phyloP scores from a whole-genome alignment of 1,140 invertebrate genomes.

The Holcopasites calliopsidis region DNA sequence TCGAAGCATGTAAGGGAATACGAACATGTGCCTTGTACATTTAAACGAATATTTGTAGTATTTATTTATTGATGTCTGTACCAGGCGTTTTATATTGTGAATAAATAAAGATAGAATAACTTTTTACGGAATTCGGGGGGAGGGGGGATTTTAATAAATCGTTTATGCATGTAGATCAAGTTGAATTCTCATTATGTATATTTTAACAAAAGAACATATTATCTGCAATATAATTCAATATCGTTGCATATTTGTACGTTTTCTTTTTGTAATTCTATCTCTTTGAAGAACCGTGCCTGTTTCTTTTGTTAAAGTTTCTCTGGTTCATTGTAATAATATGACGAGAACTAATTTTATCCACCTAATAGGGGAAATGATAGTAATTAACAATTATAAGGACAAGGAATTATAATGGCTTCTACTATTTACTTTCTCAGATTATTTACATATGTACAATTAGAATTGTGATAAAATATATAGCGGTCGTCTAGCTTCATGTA shows the following conservation, averaged over 20 bases:
- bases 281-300: constrained; percentile 11
- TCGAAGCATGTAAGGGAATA: constrained; percentile 38
- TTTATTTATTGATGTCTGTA: constrained; percentile 65
- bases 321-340: constrained; percentile 23
- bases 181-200: constrained; percentile 6
- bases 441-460: constrained; percentile 68
- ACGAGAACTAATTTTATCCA: constrained; percentile 2
- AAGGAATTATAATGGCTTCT: constrained; percentile 9
- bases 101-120: constrained; percentile 59
- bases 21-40: constrained; percentile 66
- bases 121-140: constrained; percentile 39
- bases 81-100: constrained; percentile 67
- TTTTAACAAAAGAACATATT: constrained; percentile 49
- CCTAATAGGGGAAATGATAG: constrained; percentile 6
- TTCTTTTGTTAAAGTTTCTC: constrained; percentile 4
- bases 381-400: constrained; percentile 10
- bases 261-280: constrained; percentile 20
- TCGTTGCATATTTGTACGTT: constrained; percentile 11
- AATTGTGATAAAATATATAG: constrained; percentile 66
- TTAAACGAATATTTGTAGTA: constrained; percentile 60
- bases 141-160: constrained; percentile 27
- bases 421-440: constrained; percentile 38
- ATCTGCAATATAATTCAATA: constrained; percentile 38
- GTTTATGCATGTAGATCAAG: neutral
- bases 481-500: constrained; percentile 49